A percentile compares a stretch with the other conserved stretches of the same genome.
phyloP scores from a whole-genome alignment of 2,888 invertebrate species.

The Idaea dimidiata region DNA sequence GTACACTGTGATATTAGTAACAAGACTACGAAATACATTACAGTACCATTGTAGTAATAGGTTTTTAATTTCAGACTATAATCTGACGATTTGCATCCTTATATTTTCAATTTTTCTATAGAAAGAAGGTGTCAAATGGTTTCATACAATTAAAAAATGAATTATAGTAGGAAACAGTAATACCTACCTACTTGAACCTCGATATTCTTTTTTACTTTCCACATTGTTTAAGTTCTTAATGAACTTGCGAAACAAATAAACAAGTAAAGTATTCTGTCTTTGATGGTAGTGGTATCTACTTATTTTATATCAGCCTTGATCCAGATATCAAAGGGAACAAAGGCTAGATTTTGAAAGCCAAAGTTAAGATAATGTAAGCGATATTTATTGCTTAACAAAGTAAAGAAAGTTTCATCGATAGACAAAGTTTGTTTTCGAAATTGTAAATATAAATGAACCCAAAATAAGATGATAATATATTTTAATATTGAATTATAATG shows the following conservation, averaged over 20 bases:
- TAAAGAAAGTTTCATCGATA: background rate
- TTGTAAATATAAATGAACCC: background rate
- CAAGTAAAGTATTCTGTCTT: conserved; percentile 54
- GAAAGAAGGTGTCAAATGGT: too few species aligned
- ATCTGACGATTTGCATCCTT: too few species aligned
- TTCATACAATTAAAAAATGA: too few species aligned
- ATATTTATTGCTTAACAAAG: background rate
- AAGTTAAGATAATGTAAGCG: background rate
- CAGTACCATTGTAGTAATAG: too few species aligned
- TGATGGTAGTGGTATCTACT: conserved; percentile 21
- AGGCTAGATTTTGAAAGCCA: conserved; percentile 26
- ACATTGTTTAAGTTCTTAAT: conserved; percentile 40
- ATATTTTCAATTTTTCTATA: too few species aligned
- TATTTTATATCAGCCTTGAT: conserved; percentile 48
- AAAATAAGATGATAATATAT: background rate
- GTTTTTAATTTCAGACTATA: too few species aligned
- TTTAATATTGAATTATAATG: too few species aligned
- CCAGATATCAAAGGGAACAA: conserved; percentile 42
- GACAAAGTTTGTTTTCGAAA: background rate
- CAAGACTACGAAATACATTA: too few species aligned
- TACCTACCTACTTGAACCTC: too few species aligned
- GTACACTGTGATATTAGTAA: too few species aligned
- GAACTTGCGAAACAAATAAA: conserved; percentile 64
- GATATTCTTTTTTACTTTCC: conserved; percentile 56
- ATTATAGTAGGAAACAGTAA: too few species aligned